These are phyloP conservation scores for Tachycineta bicolor DNA, from an alignment of 2,113 vertebrate species.

Conservation along the genomic window DNA sequence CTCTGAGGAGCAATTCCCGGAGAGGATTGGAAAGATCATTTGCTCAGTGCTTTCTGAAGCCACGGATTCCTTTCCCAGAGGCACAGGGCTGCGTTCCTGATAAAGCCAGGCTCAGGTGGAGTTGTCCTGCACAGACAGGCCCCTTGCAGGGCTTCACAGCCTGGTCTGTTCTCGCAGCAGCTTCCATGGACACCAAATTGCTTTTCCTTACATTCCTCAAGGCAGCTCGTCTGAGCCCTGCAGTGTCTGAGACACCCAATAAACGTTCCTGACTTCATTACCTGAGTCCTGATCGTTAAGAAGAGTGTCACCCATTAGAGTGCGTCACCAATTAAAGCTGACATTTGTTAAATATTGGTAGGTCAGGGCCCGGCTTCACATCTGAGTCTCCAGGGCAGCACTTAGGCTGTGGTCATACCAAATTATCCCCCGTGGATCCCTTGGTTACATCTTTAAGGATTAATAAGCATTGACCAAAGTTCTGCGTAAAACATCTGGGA, in stretches of 20 bases:
- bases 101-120: neutral
- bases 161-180: neutral
- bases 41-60: neutral
- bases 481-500: neutral
- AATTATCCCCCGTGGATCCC: neutral
- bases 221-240: neutral
- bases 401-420: neutral
- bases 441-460: conserved; percentile 27
- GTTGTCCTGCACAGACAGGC: neutral
- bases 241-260: neutral
- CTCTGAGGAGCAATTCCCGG: neutral
- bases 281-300: neutral
- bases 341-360: conserved; percentile 5
- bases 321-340: conserved; percentile 28
- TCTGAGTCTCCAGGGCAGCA: conserved; percentile 35
- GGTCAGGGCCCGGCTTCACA: neutral
- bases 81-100: neutral
- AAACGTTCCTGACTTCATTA: neutral
- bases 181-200: neutral
- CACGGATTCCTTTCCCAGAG: fast-evolving
- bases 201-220: neutral
- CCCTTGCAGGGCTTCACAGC: neutral
- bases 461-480: neutral
- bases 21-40: neutral
- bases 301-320: neutral